Percentiles rank a stretch among this genome's conserved stretches.
Conservation (phyloP, 2,888 invertebrate genomes). For the Agrochola lychnidis region DNA sequence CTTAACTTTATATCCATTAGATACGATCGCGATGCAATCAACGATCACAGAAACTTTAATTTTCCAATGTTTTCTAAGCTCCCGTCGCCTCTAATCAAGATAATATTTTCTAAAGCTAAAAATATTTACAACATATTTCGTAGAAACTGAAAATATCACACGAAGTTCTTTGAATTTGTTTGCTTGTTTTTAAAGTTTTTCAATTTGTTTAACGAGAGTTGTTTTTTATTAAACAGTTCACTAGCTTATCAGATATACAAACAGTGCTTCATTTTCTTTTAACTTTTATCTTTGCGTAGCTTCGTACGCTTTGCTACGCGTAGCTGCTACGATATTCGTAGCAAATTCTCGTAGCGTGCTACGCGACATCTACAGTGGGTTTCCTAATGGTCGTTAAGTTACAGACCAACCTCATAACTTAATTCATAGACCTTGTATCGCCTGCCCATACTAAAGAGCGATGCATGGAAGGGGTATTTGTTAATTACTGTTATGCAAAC, state of each 20-base stretch:
- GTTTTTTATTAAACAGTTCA: background rate
- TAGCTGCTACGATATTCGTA: conserved; percentile 19
- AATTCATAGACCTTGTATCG: conserved; percentile 14
- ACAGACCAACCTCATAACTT: conserved; percentile 13
- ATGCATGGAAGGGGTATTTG: background rate
- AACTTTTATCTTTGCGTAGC: background rate
- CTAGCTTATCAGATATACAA: background rate
- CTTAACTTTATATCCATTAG: conserved; percentile 2
- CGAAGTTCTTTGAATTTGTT: conserved; percentile 1
- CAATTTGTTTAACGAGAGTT: background rate
- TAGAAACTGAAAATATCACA: conserved; percentile 12
- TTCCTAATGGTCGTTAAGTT: background rate
- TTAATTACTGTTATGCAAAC: background rate
- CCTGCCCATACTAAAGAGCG: background rate
- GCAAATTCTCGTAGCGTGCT: background rate
- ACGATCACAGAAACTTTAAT: conserved; percentile 16
- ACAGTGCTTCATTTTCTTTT: background rate
- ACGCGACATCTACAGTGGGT: background rate
- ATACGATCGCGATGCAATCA: conserved; percentile 26
- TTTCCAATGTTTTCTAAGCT: conserved; percentile 7
- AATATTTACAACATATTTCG: conserved; percentile 15
- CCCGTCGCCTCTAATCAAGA: conserved; percentile 42
- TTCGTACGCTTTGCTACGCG: background rate
- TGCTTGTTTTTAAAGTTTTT: background rate
- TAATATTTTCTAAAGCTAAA: conserved; percentile 7